phyloP scores from a whole-genome alignment of 1,140 invertebrate species.

The Drosophila murphyi region DNA sequence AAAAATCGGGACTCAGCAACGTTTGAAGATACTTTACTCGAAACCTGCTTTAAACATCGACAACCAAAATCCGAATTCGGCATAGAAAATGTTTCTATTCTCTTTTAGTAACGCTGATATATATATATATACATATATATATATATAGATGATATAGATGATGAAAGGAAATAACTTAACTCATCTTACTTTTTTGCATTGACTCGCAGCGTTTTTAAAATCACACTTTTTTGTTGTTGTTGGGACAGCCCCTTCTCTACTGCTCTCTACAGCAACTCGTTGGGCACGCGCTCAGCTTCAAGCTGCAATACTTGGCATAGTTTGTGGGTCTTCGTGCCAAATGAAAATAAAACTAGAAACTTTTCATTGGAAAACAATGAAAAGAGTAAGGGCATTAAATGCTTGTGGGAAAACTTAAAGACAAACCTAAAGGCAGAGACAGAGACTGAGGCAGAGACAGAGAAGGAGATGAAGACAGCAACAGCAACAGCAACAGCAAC shows the following conservation, averaged over 20 bases:
- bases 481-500: background rate
- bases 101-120: no score
- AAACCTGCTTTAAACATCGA: no score
- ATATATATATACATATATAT: no score
- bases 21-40: no score
- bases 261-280: background rate
- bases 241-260: background rate
- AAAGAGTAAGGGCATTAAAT: background rate
- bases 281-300: slow-evolving; percentile 32
- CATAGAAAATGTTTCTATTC: no score
- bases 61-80: no score
- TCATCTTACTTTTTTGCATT: no score
- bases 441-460: background rate
- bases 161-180: no score
- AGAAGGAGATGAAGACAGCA: background rate
- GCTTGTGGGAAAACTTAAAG: background rate
- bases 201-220: no score
- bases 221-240: background rate
- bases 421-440: background rate
- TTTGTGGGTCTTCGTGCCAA: slow-evolving; percentile 8
- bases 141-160: no score
- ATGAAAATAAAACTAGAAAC: slow-evolving; percentile 67
- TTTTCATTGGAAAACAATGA: slow-evolving; percentile 61
- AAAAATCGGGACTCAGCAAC: no score
- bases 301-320: slow-evolving; percentile 28